Base-by-base conservation (phyloP, 2,888 invertebrate species). In the Apamea monoglypha region DNA sequence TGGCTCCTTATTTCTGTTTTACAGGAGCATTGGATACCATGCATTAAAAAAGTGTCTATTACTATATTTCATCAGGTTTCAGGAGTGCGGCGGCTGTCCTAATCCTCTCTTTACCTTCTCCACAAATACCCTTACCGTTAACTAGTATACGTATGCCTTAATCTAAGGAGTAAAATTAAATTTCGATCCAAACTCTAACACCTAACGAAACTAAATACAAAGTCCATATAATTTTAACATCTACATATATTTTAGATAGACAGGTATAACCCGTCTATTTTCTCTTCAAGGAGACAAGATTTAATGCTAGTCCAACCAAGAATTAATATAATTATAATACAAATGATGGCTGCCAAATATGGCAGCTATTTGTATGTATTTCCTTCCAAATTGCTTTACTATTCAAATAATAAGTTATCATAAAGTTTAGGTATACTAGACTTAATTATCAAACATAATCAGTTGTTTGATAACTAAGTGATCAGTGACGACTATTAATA, bases 81-180 rank as follows among this genome's bases (percentile, higher is more conserved):
- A 75, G 84, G 85, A 75, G 80, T 81, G 91, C 91, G 91, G 91
- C 90, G 91, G 89, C 91, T 88, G 81, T 44, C 86, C 79, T 85
- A 80, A 83, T 89, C 87, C 50, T 75, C 80, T 85, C 76, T 69
- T 87, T 74, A 77, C 73, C 82, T 66, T 73, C 74, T 82, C 76
- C 76, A 83, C 84, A 78, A 83, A 74, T 80, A 74, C 81, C 72
- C 81, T 83, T 86, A 89, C 83, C 67, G 82, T 80, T 89, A 89
- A 71, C 84, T 88, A 88, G 80, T 87, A 89, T 88, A 90, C 88
- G 70, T 82, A 83, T 73, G 61, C 81, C 87, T 88, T 87, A 90
- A 78, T 74, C 87, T 87, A 88, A 82, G 76, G 56, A 85, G 53
- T 83, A 83, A 84, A 86, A 86, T 76, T 64, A 83, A 88, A 87